Conservation (phyloP, 2,888 invertebrate species). For the Odontocerum albicorne region DNA sequence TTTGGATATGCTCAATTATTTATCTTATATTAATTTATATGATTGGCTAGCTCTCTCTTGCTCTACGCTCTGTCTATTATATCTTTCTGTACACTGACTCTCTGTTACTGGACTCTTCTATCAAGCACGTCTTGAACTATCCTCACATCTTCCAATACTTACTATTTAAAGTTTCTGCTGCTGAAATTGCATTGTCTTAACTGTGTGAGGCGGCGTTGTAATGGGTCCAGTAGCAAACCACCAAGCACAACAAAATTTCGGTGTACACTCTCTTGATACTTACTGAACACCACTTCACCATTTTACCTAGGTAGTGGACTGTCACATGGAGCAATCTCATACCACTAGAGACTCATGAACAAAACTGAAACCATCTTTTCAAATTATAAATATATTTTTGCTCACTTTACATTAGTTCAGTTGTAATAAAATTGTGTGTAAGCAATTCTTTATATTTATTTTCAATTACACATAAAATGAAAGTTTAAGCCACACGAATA, state of each 20-base stretch:
- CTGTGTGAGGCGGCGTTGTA: no score
- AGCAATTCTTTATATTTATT: no score
- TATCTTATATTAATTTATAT: slow-evolving; percentile 29
- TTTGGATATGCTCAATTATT: slow-evolving; percentile 55
- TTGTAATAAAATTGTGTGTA: no score
- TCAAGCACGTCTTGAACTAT: slow-evolving; percentile 20
- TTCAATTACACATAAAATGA: no score
- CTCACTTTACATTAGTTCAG: no score
- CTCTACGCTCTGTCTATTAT: slow-evolving; percentile 35
- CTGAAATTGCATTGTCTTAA: neutral
- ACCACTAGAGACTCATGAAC: no score
- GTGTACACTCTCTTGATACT: slow-evolving; percentile 53
- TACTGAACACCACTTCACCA: slow-evolving; percentile 37
- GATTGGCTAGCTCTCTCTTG: slow-evolving; percentile 36
- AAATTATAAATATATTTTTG: no score
- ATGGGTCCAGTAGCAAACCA: slow-evolving; percentile 59
- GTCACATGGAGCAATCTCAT: slow-evolving; percentile 2
- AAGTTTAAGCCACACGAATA: no score
- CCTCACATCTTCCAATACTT: slow-evolving; percentile 6
- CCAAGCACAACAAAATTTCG: slow-evolving; percentile 60
- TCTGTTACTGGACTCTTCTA: slow-evolving; percentile 33
- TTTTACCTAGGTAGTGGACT: no score
- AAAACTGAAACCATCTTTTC: no score
- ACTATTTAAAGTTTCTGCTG: slow-evolving; percentile 1
- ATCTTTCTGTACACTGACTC: slow-evolving; percentile 36